Base-by-base conservation (phyloP, 2,113 vertebrate species). In the Oxygymnocypris stewartii region DNA sequence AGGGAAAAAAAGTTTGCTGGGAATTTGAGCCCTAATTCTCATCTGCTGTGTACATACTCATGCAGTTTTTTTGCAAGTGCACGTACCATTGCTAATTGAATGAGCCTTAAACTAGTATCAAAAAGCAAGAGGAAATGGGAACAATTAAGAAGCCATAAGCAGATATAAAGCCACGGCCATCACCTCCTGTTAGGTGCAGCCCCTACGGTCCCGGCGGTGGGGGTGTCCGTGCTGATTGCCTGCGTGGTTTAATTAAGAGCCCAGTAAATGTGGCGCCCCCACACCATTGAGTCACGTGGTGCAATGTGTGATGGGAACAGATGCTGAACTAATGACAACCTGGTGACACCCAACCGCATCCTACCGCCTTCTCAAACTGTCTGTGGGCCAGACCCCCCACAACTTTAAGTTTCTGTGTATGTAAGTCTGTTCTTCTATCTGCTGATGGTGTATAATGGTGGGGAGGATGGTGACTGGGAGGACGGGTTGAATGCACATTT, bases 261-360 rank as follows among this genome's bases (percentile, higher is more conserved):
- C 95, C 95, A 94, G 94, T 96, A 96, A 95, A 96, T 96, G 73
- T 51, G 85, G 42, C 83, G 79, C 80, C 95, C 95, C 95, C 94
- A 95, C 96, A 95, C 95, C 94, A 93, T 92, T 95, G 94, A 96
- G 95, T 94, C 85, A 51, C 87, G 85, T 90, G 96, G 94, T 96
- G 95, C 95, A 94, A 85, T 63, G 94, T 95, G 93, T 94, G 94
- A 96, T 96, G 96, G 96, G 94, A 95, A 94, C 96, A 96, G 96
- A 97, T 97, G 96, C 95, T 95, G 93, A 92, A 94, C 94, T 96
- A 96, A 96, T 96, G 95, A 95, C 95, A 96, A 96, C 96, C 96
- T 96, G 95, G 96, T 96, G 96, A 95, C 90, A 91, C 95, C 95
- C 95, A 92, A 94, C 95, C 94, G 92, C 94, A 94, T 94, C 95